Base-by-base conservation (phyloP, 2,113 vertebrate species). In the Etia nguti region DNA sequence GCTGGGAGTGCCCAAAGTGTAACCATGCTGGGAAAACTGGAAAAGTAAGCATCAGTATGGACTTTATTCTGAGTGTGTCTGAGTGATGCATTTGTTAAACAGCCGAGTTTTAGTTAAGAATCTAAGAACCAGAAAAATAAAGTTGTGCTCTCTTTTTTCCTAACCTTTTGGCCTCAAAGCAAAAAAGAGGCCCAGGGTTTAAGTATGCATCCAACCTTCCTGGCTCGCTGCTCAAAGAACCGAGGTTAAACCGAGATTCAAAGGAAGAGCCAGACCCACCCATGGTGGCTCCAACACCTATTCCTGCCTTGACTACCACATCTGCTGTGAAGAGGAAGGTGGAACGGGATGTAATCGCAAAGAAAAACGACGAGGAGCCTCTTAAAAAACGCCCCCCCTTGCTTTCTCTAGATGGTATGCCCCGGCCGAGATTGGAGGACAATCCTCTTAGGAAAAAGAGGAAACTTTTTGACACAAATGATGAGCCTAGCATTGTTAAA, bases 1-100 rank as follows among this genome's bases (percentile, higher is more conserved):
- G 98, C 97, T 99, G 98, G 98, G 98, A 99, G 93, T 99, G 98
- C 92, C 98, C 98, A 1, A 99, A 99, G 96, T 99, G 98, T 94
- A 99, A 98, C 96, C 98, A 99, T 1, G 98, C 98, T 2, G 98
- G 98, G 79, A 99, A 99, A 96, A 99, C 98, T 52, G 98, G 98
- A 96, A 99, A 99, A 98, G 98, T 99, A 98, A 98, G 98, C 97
- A 95, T 96, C 93, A 92, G 70, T 75, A 57, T 85, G 89, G 75
- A 83, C 87, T 81, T 83, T 4, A 8, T 22, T 57, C 2, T 60
- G 15, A 5, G n/a, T 59, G 34, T 55, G 10, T 82, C 7, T 52
- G 5, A 57, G 7, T 65, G 9, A 50, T 56, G 3, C 34, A 5
- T 57, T 56, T 20, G 10, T 46, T 3, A 4, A 68, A 43, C 24